Evolutionary conservation across 1,140 invertebrate species (phyloP).

Genomic region (Rhynchophorus ferrugineus): DNA sequence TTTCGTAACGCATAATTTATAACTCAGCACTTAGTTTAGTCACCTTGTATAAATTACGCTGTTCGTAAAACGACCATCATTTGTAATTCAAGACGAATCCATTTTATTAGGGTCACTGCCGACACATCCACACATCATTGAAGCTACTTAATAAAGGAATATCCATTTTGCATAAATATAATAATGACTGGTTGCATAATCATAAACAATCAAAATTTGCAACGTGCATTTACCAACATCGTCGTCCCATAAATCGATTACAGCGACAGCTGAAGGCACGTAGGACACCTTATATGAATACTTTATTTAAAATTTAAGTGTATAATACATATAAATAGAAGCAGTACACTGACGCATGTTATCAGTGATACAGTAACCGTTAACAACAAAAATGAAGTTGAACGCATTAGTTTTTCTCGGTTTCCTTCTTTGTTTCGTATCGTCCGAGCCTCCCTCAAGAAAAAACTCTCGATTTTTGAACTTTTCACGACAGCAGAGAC

Average conservation of each 20-base stretch:
- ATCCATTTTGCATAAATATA: not conserved
- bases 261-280: too few relatives aligned
- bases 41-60: too few relatives aligned
- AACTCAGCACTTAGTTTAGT: too few relatives aligned
- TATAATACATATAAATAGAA: not conserved
- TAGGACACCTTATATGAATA: not conserved
- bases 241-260: too few relatives aligned
- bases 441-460: not conserved
- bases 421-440: not conserved
- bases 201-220: not conserved
- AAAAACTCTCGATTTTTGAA: not conserved
- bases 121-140: not conserved
- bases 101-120: not conserved
- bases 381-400: not conserved
- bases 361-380: not conserved
- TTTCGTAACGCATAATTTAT: too few relatives aligned
- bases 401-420: not conserved
- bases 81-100: not conserved
- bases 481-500: not conserved
- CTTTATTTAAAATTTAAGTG: not conserved
- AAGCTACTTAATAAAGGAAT: not conserved
- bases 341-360: not conserved
- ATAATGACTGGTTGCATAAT: not conserved
- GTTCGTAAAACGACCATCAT: too few relatives aligned
- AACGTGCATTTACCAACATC: too few relatives aligned